These are phyloP conservation scores for Mystacides longicornis DNA, from an alignment of 2,888 invertebrate species.

Conservation along the genomic window DNA sequence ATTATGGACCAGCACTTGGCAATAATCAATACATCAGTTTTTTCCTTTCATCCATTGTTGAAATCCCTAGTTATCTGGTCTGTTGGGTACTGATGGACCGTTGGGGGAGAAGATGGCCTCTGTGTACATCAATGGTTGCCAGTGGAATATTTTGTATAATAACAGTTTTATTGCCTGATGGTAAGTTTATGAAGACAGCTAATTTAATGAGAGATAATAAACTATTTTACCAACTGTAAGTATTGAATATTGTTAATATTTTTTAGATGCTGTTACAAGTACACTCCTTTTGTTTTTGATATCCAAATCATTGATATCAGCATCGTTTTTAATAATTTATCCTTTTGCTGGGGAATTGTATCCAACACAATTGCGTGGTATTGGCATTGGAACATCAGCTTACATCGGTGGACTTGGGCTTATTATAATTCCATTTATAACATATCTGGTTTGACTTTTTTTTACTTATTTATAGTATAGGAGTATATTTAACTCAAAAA, in stretches of 20 bases:
- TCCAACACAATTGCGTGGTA: conserved; percentile 81
- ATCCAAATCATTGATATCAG: conserved; percentile 84
- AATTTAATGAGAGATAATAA: too few species aligned
- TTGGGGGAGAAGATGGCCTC: conserved; percentile 82
- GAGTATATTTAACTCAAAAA: too few species aligned
- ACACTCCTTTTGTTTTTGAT: conserved; percentile 71
- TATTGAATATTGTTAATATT: not conserved
- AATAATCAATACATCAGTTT: conserved; percentile 85
- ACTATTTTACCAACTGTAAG: not conserved
- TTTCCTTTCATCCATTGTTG: conserved; percentile 77
- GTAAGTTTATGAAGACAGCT: conserved; percentile 40
- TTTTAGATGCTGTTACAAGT: conserved; percentile 61
- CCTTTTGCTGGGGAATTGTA: conserved; percentile 89
- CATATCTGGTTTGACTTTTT: conserved; percentile 65
- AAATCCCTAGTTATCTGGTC: conserved; percentile 80
- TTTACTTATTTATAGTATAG: too few species aligned
- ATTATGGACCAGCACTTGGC: conserved; percentile 84
- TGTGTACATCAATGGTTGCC: conserved; percentile 76
- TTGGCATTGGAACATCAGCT: conserved; percentile 86
- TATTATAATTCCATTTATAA: conserved; percentile 84
- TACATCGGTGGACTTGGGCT: conserved; percentile 85
- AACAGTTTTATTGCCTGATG: conserved; percentile 73
- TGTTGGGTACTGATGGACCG: conserved; percentile 87
- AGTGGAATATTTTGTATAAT: conserved; percentile 80
- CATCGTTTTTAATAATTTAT: conserved; percentile 85